Conservation (phyloP, 2,888 invertebrate genomes). For the Lasioglossum oenotherae region DNA sequence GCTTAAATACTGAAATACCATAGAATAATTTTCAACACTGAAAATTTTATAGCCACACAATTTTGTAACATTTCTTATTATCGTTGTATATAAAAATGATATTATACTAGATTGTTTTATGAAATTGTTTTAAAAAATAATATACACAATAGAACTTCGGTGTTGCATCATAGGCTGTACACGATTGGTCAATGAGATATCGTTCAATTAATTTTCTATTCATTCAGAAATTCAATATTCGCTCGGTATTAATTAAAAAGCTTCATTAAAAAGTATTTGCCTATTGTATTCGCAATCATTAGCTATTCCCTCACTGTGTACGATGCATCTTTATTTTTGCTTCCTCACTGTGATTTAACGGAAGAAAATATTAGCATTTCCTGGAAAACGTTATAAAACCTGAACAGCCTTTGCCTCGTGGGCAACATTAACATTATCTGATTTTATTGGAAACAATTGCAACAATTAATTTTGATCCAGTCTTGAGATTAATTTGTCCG, state of each 20-base stretch:
- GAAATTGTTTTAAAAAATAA: neutral
- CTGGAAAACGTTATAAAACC: neutral
- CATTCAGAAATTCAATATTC: neutral
- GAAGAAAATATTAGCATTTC: neutral
- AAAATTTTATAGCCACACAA: no score
- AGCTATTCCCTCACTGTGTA: neutral
- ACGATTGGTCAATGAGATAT: neutral
- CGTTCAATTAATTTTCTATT: neutral
- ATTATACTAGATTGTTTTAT: neutral
- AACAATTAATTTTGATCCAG: neutral
- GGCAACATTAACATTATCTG: conserved; percentile 2
- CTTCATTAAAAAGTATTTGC: neutral
- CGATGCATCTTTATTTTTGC: neutral
- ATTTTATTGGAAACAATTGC: neutral
- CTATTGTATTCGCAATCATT: neutral
- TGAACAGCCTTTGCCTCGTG: neutral
- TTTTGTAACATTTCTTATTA: no score
- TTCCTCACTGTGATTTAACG: neutral
- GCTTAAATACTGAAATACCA: no score
- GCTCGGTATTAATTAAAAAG: neutral
- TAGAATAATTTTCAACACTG: no score
- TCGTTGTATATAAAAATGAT: no score
- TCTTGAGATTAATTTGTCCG: neutral
- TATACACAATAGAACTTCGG: neutral
- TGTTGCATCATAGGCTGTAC: neutral